Evolutionary conservation across 2,888 invertebrate species (phyloP).

Genomic region (Sinotaia quadrata): DNA sequence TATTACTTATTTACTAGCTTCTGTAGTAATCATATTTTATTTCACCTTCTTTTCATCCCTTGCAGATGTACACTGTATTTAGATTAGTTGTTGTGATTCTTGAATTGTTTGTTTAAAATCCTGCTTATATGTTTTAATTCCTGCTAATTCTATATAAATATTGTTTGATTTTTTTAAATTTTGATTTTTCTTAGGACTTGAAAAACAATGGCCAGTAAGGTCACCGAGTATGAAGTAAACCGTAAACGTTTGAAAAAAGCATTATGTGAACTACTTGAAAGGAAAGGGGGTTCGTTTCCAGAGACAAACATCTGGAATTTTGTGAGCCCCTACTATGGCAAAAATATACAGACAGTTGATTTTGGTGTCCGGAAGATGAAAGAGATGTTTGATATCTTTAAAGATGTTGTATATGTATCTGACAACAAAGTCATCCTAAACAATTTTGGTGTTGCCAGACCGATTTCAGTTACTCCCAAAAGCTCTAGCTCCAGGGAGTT

Average conservation of each 20-base stretch:
- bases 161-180: too few relatives aligned
- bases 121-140: too few relatives aligned
- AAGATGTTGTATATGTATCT: conserved; percentile 6
- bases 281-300: neutral
- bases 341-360: conserved; percentile 8
- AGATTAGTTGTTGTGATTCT: too few relatives aligned
- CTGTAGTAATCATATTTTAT: too few relatives aligned
- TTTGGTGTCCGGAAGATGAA: conserved; percentile 23
- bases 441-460: neutral
- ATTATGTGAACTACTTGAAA: conserved; percentile 15
- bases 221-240: too few relatives aligned
- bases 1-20: too few relatives aligned
- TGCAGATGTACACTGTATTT: too few relatives aligned
- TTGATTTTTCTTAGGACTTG: too few relatives aligned
- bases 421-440: neutral
- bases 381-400: conserved; percentile 18
- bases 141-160: too few relatives aligned
- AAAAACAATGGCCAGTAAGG: too few relatives aligned
- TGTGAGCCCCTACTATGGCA: conserved; percentile 1
- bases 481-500: neutral
- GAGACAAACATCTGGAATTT: conserved; percentile 6
- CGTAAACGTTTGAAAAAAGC: conserved; percentile 1
- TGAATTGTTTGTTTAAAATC: too few relatives aligned
- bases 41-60: too few relatives aligned
- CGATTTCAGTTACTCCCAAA: neutral